Evolutionary conservation across 1,140 invertebrate species (phyloP).

Genomic region (Camponotus vicinus): DNA sequence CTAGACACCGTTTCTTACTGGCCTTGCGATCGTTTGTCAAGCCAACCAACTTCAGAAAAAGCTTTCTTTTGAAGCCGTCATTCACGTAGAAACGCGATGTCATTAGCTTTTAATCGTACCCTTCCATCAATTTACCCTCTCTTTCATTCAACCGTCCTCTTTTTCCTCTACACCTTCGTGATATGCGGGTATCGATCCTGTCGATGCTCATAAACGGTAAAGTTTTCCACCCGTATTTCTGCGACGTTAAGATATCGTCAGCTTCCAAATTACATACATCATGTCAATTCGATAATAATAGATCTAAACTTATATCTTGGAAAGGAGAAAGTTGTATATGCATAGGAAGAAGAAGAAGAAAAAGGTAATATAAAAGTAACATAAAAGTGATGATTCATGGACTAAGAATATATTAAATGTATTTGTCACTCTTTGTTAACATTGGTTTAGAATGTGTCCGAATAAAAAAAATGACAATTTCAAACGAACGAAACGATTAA

Average conservation of each 20-base stretch:
- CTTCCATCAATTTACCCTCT: conserved; percentile 62
- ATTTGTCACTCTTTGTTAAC: conserved; percentile 31
- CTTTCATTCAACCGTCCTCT: conserved; percentile 45
- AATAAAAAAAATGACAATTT: conserved; percentile 35
- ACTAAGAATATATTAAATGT: neutral
- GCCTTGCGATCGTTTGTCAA: conserved; percentile 61
- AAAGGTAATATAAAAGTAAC: neutral
- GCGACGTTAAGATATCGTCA: conserved; percentile 52
- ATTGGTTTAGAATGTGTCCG: conserved; percentile 21
- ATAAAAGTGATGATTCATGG: neutral
- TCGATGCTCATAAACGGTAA: conserved; percentile 56
- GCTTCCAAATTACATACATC: conserved; percentile 60
- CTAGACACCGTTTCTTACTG: conserved; percentile 54
- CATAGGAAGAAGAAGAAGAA: neutral
- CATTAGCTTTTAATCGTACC: conserved; percentile 63
- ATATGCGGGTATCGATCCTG: conserved; percentile 57
- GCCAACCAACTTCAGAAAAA: conserved; percentile 53
- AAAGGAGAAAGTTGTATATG: no score
- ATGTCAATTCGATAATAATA: conserved; percentile 21
- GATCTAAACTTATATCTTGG: neutral
- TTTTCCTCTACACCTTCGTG: conserved; percentile 49
- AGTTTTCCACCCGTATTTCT: conserved; percentile 48
- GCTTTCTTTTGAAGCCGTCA: conserved; percentile 62
- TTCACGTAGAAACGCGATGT: conserved; percentile 63
- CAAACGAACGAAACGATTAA: conserved; percentile 55